Base-by-base conservation (phyloP, 2,113 vertebrate species). In the Heterotilapia buettikoferi region DNA sequence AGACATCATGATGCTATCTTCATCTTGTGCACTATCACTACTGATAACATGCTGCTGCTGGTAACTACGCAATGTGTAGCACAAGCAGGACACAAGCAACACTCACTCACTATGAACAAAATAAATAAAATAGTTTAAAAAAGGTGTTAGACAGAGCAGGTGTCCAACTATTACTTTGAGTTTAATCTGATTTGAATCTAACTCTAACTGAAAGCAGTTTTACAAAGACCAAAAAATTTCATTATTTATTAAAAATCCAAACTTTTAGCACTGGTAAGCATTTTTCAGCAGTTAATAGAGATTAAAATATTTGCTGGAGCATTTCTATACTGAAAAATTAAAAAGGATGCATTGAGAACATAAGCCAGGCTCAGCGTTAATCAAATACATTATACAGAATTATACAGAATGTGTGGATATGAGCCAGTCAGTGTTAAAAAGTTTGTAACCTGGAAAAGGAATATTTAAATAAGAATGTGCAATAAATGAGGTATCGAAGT, bases 181-280 rank as follows among this genome's bases (percentile, higher is more conserved):
- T 59, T 59, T 6, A 21, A 38, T 68, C 10, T 68, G 16, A 21
- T 21, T 8, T 40, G 33, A 40, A 5, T 38, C 11, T 38, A 68
- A 8, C 38, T 71, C 43, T 9, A 71, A 45, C 19, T 9, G 36
- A 68, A 68, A 68, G 0, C 11, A 21, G 33, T 38, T 68, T 68
- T 40, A 40, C 63, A 38, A 13, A 38, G 33, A 68, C 4, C 19
- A 68, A 21, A 1, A 1, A 21, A 7, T 38, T 0, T 68, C 2
- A 13, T 40, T 21, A 68, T 9, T 19, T 63, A 63, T 63, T 63
- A 7, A 36, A 63, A 63, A 63, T 33, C 1, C 16, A 33, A 63
- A 63, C 59, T 68, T 68, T 38, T 40, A 40, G 6, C 0, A 68
- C 13, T 68, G 0, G 1, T 68, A 38, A 61, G 59, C 29, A 63